phyloP scores from a whole-genome alignment of 2,888 invertebrate species.

The Erynnis tages region DNA sequence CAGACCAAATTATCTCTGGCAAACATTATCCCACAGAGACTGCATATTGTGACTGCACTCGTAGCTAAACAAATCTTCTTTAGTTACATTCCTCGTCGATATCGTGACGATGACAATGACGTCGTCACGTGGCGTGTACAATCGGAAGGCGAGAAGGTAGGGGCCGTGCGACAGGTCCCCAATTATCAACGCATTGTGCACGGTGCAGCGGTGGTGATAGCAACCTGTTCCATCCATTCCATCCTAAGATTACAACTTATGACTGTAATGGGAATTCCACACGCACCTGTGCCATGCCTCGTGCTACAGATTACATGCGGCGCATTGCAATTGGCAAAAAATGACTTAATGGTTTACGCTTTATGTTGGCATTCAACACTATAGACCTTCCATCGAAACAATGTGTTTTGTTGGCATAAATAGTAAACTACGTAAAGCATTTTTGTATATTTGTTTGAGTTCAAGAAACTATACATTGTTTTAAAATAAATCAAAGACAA shows the following conservation, averaged over 20 bases:
- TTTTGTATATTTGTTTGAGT: no score
- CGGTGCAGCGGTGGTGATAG: constrained; percentile 55
- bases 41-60: background rate
- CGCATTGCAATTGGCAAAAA: constrained; percentile 17
- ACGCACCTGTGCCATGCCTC: constrained; percentile 46
- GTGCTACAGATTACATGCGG: constrained; percentile 48
- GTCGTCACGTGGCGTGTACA: constrained; percentile 36
- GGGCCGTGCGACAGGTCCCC: constrained; percentile 77
- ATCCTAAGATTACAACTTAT: constrained; percentile 42
- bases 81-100: constrained; percentile 37
- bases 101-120: constrained; percentile 32
- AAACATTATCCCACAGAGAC: background rate
- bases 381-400: no score
- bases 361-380: constrained; percentile 1
- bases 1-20: background rate
- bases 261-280: constrained; percentile 58
- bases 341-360: background rate
- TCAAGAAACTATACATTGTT: no score
- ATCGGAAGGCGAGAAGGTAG: constrained; percentile 43
- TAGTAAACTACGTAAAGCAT: no score
- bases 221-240: constrained; percentile 48
- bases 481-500: no score
- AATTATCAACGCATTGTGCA: constrained; percentile 77
- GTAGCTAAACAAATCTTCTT: constrained; percentile 8
- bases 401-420: no score